Base-by-base conservation (phyloP, 2,797 vertebrate genomes). In the Todus mexicanus region DNA sequence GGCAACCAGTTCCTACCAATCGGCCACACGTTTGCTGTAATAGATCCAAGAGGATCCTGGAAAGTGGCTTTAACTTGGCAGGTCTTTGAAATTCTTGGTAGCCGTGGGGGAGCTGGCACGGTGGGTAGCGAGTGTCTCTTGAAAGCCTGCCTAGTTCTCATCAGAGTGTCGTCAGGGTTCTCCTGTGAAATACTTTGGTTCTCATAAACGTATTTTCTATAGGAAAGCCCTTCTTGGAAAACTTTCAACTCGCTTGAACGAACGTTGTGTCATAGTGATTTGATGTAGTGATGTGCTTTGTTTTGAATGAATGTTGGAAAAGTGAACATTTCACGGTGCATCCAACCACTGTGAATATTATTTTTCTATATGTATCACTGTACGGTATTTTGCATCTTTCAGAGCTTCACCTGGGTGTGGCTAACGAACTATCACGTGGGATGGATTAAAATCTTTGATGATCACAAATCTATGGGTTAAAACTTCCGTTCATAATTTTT, bases 101-200 rank as follows among this genome's bases (percentile, higher is more conserved):
- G 47, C 10, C 4, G 26, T 4, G 64, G 33, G 47, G 57, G 66
- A 48, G 74, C 3, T 78, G 33, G 16, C 12, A 4, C 0, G 0
- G n/a, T 3, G 16, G 29, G 26, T 29, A 1, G 43, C 3, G 5
- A 29, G 15, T 6, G 35, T 31, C 5, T 1, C 59, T 53, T 61
- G 45, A 61, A 79, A 63, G 5, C 27, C 26, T 42, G 19, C 15
- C 23, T 12, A n/a, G 19, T 4, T 82, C 51, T 57, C 21, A 21
- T 59, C 61, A 45, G 13, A 23, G 51, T 7, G 23, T 19, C 25
- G 11, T 37, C 53, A 18, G 11, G 50, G 29, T 74, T 85, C 45
- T 83, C 69, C 15, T 0, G 1, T 53, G 20, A 64, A 63, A 12
- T 4, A 38, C 7, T 40, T 87, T 14, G 8, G 19, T 71, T 87